Conservation (phyloP, 2,888 invertebrate species). For the Anoncus sp. region DNA sequence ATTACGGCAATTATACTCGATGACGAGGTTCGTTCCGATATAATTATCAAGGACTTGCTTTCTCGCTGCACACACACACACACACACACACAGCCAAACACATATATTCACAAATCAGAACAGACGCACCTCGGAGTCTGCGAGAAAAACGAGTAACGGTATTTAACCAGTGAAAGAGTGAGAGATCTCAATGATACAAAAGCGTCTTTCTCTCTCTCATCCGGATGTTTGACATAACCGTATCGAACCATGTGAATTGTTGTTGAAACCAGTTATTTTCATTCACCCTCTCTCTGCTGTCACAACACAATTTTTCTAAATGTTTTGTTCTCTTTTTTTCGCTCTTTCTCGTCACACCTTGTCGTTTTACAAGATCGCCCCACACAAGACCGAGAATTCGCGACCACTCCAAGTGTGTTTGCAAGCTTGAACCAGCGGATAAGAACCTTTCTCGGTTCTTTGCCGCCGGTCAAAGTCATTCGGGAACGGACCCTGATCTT, state of each 20-base stretch:
- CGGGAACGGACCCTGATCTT: conserved; percentile 39
- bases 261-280: conserved; percentile 39
- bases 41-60: conserved; percentile 36
- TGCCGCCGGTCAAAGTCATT: conserved; percentile 40
- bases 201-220: conserved; percentile 19
- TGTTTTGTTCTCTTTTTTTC: not conserved
- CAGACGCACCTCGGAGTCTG: conserved; percentile 3
- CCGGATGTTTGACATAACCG: conserved; percentile 3
- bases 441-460: not conserved
- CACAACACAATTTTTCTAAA: not conserved
- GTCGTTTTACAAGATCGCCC: conserved; percentile 10
- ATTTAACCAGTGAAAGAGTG: conserved; percentile 42
- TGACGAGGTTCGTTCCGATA: conserved; percentile 17
- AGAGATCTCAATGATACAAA: conserved; percentile 26
- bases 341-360: not conserved
- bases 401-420: not conserved
- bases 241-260: conserved; percentile 43
- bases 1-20: conserved; percentile 2
- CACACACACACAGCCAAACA: not conserved
- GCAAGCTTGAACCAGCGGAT: conserved; percentile 14
- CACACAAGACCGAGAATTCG: conserved; percentile 11
- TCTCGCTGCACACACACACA: conserved; percentile 1
- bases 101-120: conserved; percentile 6
- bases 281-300: not conserved
- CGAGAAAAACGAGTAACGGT: conserved; percentile 39